Evolutionary conservation across 2,797 vertebrate genomes (phyloP).

Genomic region (Thamnophis elegans): DNA sequence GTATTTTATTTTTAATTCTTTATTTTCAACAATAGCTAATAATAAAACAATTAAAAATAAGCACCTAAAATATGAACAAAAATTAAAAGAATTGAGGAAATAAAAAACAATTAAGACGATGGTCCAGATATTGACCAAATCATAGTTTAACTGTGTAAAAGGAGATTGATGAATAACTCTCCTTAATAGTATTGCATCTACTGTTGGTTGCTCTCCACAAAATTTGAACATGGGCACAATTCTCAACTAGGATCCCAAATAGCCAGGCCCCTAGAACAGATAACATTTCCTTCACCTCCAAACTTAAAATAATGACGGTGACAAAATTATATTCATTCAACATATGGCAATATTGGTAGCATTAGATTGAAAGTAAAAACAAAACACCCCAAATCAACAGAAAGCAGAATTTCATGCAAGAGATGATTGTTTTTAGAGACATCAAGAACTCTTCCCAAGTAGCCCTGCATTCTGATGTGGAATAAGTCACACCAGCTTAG

Average conservation of each 20-base stretch:
- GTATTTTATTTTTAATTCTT: neutral
- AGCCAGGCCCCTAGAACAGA: neutral
- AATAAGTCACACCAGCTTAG: neutral
- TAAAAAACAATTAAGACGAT: neutral
- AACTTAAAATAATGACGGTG: neutral
- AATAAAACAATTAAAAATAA: neutral
- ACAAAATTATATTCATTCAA: neutral
- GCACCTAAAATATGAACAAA: neutral
- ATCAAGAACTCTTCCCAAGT: neutral
- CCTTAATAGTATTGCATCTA: neutral
- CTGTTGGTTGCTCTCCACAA: neutral
- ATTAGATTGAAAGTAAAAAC: neutral
- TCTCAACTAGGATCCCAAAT: neutral
- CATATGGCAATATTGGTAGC: neutral
- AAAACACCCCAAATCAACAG: neutral
- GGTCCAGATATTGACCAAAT: neutral
- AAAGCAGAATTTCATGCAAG: neutral
- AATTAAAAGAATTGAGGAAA: neutral
- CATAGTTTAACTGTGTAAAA: neutral
- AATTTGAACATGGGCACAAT: neutral
- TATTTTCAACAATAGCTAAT: neutral
- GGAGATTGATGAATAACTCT: neutral
- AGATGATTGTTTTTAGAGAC: neutral
- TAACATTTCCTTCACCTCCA: neutral
- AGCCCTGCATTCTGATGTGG: neutral